Conservation (phyloP, 2,888 invertebrate species). For the Xestia rhomboidea region DNA sequence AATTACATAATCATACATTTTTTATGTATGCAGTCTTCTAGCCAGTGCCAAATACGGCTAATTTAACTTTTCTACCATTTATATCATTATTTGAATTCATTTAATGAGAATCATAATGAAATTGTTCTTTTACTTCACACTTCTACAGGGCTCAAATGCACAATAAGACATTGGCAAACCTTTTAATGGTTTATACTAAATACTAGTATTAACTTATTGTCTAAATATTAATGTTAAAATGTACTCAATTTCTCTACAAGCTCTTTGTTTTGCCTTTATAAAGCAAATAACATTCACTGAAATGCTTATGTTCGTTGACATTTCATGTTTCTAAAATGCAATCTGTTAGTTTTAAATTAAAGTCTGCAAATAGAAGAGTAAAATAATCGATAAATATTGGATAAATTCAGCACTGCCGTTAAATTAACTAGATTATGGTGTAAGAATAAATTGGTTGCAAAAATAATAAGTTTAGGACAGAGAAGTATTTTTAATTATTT, state of each 20-base stretch:
- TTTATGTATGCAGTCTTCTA: slow-evolving; percentile 30
- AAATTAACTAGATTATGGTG: slow-evolving; percentile 5
- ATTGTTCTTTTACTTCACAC: not conserved
- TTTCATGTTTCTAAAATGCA: not conserved
- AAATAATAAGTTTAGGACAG: slow-evolving; percentile 18
- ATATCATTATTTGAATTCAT: slow-evolving; percentile 30
- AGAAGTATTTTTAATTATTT: slow-evolving; percentile 13
- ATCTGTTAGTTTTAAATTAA: not conserved
- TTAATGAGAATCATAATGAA: slow-evolving; percentile 20
- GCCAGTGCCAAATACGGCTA: slow-evolving; percentile 52
- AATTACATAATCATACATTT: slow-evolving; percentile 15
- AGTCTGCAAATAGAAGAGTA: not conserved
- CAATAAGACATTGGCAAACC: not conserved
- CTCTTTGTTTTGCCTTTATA: not conserved
- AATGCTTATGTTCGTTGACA: not conserved
- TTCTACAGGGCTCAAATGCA: slow-evolving; percentile 13
- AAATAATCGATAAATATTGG: not conserved
- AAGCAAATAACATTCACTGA: not conserved
- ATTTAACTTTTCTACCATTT: slow-evolving; percentile 34
- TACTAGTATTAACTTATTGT: slow-evolving; percentile 3
- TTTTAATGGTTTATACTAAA: slow-evolving; percentile 16
- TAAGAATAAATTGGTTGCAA: slow-evolving; percentile 17
- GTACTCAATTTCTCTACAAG: slow-evolving; percentile 6
- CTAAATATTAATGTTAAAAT: slow-evolving; percentile 9
- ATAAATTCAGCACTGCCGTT: slow-evolving; percentile 2